Evolutionary conservation across 2,888 invertebrate species (phyloP), one percentile per base, ranked within the genome.

Genomic region (Apodemia duryi): DNA sequence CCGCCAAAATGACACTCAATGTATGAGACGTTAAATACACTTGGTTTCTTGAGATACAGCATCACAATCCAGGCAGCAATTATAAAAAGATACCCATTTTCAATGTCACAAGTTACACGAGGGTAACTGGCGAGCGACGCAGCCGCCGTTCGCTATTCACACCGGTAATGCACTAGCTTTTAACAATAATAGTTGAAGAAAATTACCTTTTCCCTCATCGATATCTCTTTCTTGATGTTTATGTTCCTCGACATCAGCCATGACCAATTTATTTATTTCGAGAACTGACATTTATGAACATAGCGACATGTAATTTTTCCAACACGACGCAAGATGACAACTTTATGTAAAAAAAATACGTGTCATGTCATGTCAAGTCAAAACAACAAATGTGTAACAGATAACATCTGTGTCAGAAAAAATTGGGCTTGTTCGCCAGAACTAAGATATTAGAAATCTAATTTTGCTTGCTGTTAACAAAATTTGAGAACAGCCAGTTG

Each of bases 141-240:
- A 77, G 78, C 79, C 82, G 82, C 77, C 79, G 75, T 74, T 77
- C 79, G 81, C 84, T 80, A 80, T 78, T 78, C 74, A 75, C 84
- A 88, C 85, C 83, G 77, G 78, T 77, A 72, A 74, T 74, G 75
- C 78, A 82, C 88, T 79, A 81, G 79, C 78, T 79, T 77, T 85
- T 84, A 82, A 78, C 83, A 83, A 84, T 84, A 90, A 87, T 84
- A 89, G 83, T 83, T 80, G 75, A 88, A 84, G 84, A 81, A 80
- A 85, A 84, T 91, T 92, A 92, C 92, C 92, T 92, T 91, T 86
- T 86, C 85, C 88, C 80, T 90, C 91, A 87, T 86, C 82, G 86
- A 83, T 82, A 85, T 84, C 84, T 79, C 81, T 81, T 83, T 90
- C 90, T 83, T 82, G 88, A 79, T 90, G 88, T 91, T 86, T 88